phyloP scores from a whole-genome alignment of 2,113 vertebrate genomes.

The Pleuronectes platessa region DNA sequence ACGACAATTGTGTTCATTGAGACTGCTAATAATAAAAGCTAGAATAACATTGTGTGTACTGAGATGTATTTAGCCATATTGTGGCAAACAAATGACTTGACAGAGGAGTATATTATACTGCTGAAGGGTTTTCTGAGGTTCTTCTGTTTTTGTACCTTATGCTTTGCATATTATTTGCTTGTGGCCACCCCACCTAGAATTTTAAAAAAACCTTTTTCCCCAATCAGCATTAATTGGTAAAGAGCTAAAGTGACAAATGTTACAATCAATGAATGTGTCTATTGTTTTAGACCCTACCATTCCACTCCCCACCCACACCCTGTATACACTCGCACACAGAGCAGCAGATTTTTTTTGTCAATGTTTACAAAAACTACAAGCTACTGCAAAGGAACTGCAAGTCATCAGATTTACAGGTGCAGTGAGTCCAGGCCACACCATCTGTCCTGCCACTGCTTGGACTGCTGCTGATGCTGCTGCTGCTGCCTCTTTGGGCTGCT shows the following conservation, averaged over 20 bases:
- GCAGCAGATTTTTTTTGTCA: conserved; percentile 7
- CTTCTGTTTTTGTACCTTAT: background rate
- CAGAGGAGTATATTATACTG: background rate
- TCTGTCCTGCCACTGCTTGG: conserved; percentile 62
- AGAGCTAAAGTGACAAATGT: background rate
- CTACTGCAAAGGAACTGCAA: conserved; percentile 73
- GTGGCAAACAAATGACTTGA: background rate
- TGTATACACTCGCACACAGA: conserved; percentile 16
- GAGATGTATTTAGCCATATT: background rate
- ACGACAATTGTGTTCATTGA: background rate
- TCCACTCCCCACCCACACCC: background rate
- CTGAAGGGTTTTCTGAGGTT: background rate
- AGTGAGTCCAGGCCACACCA: conserved; percentile 34
- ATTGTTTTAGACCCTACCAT: background rate
- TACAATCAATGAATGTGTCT: background rate
- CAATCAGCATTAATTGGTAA: background rate
- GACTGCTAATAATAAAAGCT: background rate
- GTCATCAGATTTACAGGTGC: conserved; percentile 82
- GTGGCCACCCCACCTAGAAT: background rate
- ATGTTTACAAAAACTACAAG: conserved; percentile 55
- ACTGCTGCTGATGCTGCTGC: conserved; percentile 56
- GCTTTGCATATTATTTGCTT: background rate
- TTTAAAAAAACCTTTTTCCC: background rate
- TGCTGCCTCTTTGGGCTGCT: conserved; percentile 70
- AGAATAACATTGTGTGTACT: background rate